A percentile compares a stretch with the other conserved stretches of the same genome.
Conservation (phyloP, 2,113 vertebrate species). For the Glaucomys volans region DNA sequence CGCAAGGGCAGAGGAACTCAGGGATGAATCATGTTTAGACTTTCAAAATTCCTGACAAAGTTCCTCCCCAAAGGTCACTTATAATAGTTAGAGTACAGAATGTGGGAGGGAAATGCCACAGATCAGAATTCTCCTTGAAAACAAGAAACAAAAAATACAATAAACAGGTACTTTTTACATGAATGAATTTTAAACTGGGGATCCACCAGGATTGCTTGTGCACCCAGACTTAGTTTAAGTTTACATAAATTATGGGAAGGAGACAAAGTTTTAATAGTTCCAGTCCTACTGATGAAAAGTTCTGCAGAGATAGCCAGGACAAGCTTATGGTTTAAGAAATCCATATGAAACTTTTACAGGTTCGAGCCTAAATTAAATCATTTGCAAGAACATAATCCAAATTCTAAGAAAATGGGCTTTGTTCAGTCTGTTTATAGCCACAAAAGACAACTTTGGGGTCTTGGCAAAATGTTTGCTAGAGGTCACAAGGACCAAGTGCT, state of each 20-base stretch:
- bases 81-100: background rate
- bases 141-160: constrained; percentile 39
- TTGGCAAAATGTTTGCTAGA: constrained; percentile 30
- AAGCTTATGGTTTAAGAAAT: background rate
- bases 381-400: constrained; percentile 36
- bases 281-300: background rate
- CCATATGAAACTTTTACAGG: background rate
- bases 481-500: background rate
- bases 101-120: background rate
- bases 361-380: background rate
- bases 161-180: constrained; percentile 61
- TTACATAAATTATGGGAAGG: constrained; percentile 29
- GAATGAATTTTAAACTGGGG: constrained; percentile 43
- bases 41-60: constrained; percentile 49
- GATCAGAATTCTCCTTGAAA: constrained; percentile 30
- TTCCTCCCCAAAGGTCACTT: constrained; percentile 13
- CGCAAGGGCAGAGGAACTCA: background rate
- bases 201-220: background rate
- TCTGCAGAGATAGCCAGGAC: background rate
- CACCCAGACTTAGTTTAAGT: background rate
- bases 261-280: background rate
- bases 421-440: background rate
- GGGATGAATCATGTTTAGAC: constrained; percentile 39
- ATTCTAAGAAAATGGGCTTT: background rate
- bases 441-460: background rate